Base-by-base conservation (phyloP, 1,140 invertebrate genomes). In the Penaeus japonicus region DNA sequence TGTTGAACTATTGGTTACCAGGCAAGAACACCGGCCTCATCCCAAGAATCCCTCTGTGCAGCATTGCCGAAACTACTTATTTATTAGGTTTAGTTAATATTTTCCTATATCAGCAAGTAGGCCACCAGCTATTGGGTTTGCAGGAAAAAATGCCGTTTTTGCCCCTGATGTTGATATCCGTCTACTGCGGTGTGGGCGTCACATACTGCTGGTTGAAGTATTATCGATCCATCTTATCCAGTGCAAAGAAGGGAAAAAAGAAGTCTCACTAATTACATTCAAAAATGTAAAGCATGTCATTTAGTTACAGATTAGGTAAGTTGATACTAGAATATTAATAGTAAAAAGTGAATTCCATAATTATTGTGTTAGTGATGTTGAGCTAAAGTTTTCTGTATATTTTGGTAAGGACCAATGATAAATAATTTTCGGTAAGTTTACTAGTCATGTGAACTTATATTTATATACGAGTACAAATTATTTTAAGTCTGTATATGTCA, bases 81-180 rank as follows among this genome's bases (percentile, higher is more conserved):
- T 24, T 89, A 65, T n/a, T 86, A 30, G 89, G 89, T 17, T 81
- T 89, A 2, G 35, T 89, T 24, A 78, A 78, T 27, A 10, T 89
- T 20, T 77, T 86, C 53, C 35, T 89, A n/a, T 86, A 82, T 73
- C 55, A 82, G 20, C 59, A 89, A 59, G 7, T 86, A 24, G 84
- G 84, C 20, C 84, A 82, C 27, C 55, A 57, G 32, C 32, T 81
- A 32, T 57, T 86, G 15, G 89, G 84, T n/a, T 73, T 75, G 24
- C 47, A 82, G 15, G 70, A 55, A 32, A 73, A 39, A n/a, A 73
- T 90, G 79, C 90, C 90, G 18, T 91, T 91, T 65, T 47, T 91
- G 24, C 90, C 90, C 12, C 84, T 91, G 47, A 89, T 91, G 89
- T n/a, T 89, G 5, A 89, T 84, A 47, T 91, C 90, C 7, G 78